A percentile compares a stretch with the other conserved stretches of the same genome.
phyloP scores from a whole-genome alignment of 2,113 vertebrate species.

The Colossoma macropomum region DNA sequence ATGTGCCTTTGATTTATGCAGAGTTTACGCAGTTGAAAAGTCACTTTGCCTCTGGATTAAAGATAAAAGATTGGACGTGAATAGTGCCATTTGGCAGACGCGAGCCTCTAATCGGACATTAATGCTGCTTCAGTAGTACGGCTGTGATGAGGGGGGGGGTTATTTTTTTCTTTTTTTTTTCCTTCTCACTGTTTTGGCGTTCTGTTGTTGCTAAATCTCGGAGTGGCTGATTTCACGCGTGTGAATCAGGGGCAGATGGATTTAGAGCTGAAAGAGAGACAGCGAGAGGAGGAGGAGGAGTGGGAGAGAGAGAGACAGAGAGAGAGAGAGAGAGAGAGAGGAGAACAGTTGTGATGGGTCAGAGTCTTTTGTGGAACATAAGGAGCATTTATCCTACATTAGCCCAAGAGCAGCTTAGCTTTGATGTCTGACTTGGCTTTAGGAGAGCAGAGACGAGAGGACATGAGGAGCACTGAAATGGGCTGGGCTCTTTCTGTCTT shows the following conservation, averaged over 20 bases:
- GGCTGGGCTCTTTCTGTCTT: neutral
- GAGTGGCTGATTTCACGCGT: constrained; percentile 64
- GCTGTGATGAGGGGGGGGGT: constrained; percentile 50
- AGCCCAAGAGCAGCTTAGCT: constrained; percentile 66
- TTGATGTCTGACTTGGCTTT: constrained; percentile 72
- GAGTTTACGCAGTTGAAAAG: constrained; percentile 9
- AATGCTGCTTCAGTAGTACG: constrained; percentile 61
- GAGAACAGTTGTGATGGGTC: constrained; percentile 67
- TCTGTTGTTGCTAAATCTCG: constrained; percentile 55
- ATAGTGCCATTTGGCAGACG: constrained; percentile 66
- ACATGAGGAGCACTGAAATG: constrained; percentile 23
- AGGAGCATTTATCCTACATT: constrained; percentile 79
- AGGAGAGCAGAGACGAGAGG: constrained; percentile 64
- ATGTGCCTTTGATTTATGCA: neutral
- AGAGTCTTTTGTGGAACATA: constrained; percentile 73
- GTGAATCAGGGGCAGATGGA: constrained; percentile 75
- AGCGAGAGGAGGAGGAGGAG: constrained; percentile 62
- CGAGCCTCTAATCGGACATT: constrained; percentile 72
- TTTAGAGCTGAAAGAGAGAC: constrained; percentile 64
- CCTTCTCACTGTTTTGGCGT: constrained; percentile 37
- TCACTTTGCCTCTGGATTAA: constrained; percentile 61
- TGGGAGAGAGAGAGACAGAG: constrained; percentile 55
- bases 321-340: neutral
- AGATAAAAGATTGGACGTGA: constrained; percentile 66
- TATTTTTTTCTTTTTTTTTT: neutral